phyloP scores from a whole-genome alignment of 1,140 invertebrate genomes.

The Oscheius sp. region DNA sequence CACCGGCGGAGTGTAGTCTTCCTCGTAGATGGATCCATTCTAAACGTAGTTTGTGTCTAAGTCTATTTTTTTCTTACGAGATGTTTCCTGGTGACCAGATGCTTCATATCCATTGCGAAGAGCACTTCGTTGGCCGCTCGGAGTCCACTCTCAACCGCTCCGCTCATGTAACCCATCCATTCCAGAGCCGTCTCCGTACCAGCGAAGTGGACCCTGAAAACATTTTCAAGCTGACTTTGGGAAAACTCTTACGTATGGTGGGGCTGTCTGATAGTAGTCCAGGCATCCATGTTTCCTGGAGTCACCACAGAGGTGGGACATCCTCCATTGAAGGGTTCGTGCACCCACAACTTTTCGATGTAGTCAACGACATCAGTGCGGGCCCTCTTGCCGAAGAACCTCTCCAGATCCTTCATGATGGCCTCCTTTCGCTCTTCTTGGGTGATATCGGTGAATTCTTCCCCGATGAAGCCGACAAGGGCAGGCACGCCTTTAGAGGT shows the following conservation, averaged over 20 bases:
- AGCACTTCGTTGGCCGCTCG: slow-evolving; percentile 66
- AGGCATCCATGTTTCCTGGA: slow-evolving; percentile 35
- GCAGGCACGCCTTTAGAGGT: slow-evolving; percentile 25
- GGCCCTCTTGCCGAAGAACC: slow-evolving; percentile 28
- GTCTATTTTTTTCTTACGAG: background rate
- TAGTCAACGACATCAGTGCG: slow-evolving; percentile 46
- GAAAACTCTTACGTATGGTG: background rate
- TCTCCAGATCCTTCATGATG: slow-evolving; percentile 23
- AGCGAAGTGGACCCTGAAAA: slow-evolving; percentile 63
- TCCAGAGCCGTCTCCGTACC: slow-evolving; percentile 67
- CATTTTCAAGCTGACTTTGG: background rate
- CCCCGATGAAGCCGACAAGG: slow-evolving; percentile 20
- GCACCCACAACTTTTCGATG: slow-evolving; percentile 61
- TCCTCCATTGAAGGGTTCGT: slow-evolving; percentile 62
- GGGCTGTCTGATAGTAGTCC: slow-evolving; percentile 1
- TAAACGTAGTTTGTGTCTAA: background rate
- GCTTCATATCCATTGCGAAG: slow-evolving; percentile 16
- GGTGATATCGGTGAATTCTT: slow-evolving; percentile 17
- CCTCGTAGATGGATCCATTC: background rate
- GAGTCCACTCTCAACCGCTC: slow-evolving; percentile 66
- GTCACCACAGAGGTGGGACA: slow-evolving; percentile 55
- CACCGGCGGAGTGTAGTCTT: background rate
- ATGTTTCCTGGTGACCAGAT: background rate
- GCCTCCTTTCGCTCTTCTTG: slow-evolving; percentile 16
- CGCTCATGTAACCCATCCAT: slow-evolving; percentile 68